phyloP scores from a whole-genome alignment of 2,797 vertebrate genomes.

The Amblyraja radiata region DNA sequence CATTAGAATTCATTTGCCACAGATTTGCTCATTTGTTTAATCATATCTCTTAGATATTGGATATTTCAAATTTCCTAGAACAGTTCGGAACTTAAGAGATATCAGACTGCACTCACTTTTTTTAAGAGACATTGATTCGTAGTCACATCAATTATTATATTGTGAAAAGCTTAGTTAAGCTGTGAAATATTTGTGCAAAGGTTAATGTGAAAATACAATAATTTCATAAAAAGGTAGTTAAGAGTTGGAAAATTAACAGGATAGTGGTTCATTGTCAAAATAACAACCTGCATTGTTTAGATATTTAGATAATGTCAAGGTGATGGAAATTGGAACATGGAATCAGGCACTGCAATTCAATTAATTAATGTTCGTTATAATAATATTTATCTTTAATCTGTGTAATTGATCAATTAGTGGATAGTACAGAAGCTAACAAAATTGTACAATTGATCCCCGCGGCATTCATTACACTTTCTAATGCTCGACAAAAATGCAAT shows the following conservation, averaged over 20 bases:
- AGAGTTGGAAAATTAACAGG: background rate
- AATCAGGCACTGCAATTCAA: background rate
- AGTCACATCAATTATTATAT: background rate
- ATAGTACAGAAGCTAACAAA: background rate
- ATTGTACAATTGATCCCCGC: background rate
- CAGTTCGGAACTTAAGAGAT: background rate
- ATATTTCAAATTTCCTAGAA: background rate
- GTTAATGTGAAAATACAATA: background rate
- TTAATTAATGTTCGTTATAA: background rate
- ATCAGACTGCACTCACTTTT: background rate
- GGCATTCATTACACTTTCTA: background rate
- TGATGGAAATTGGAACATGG: background rate
- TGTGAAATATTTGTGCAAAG: background rate
- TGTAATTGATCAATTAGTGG: conserved; percentile 14
- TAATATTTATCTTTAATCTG: background rate
- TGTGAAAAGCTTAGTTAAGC: background rate
- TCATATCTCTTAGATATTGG: background rate
- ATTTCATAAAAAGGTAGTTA: background rate
- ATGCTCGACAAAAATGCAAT: background rate
- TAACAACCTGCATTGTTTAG: background rate
- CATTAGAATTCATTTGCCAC: too few relatives aligned
- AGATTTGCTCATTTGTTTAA: too few relatives aligned
- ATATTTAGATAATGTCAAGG: background rate
- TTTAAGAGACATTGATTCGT: background rate
- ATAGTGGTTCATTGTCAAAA: background rate